Base-by-base conservation (phyloP, 2,888 invertebrate species). In the Papilio gigon region DNA sequence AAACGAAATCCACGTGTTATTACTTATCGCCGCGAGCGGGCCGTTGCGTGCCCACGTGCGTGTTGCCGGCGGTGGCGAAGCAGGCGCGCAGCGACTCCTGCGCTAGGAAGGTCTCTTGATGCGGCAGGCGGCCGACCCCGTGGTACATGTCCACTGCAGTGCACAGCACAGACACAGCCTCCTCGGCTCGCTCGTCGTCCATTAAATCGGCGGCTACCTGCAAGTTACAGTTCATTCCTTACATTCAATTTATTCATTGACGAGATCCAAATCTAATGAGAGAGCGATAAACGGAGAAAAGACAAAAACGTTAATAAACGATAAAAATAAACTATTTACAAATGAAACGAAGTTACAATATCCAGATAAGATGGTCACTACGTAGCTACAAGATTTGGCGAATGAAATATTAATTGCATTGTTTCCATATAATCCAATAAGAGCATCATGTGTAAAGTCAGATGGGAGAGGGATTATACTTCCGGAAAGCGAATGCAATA, bases 51-150 rank as follows among this genome's bases (percentile, higher is more conserved):
- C 42, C 75, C 0, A 74, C 33, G 70, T 89, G 86, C 0, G 84
- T 75, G 76, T 94, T 95, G 12, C 94, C 94, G 11, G 77, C 76
- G 50, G 93, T 87, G 0, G 95, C 94, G 75, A 93, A 93, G 78
- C 95, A 96, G 0, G 94, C 91, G 2, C 95, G 88, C 40, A 96
- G 83, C 0, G 95, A 93, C 77, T 95, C 95, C 83, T 96, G 95
- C 0, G 95, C 95, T 33, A 95, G 84, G 60, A 95, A 93, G 0
- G 95, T 94, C 69, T 94, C 94, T 53, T 93, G 93, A 73, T 95
- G 94, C 0, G 96, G 96, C 0, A 94, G 89, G 0, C 87, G 84
- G 0, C 94, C 95, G 27, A 94, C 86, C 66, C 93, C 91, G 77
- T 94, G 93, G 85, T 94, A 95, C 61, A 84, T 78, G 75, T 94